Evolutionary conservation across 2,113 vertebrate species (phyloP).

Genomic region (Siniperca knerii): DNA sequence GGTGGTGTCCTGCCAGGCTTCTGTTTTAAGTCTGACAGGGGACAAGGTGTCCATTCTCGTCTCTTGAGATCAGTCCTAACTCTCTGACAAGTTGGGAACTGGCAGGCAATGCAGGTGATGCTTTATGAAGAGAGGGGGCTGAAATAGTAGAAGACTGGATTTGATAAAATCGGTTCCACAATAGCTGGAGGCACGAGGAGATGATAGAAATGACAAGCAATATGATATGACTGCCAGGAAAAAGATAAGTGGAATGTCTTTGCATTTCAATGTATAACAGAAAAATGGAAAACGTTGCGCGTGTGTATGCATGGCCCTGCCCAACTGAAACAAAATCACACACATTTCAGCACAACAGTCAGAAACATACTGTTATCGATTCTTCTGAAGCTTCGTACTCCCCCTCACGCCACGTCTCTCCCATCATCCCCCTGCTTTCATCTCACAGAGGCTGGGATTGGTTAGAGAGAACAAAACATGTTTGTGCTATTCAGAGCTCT

Average conservation of each 20-base stretch:
- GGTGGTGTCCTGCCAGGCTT: constrained; percentile 3
- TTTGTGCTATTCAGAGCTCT: constrained; percentile 55
- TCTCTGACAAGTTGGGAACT: constrained; percentile 12
- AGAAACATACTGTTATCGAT: constrained; percentile 46
- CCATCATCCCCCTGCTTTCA: constrained; percentile 65
- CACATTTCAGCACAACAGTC: neutral
- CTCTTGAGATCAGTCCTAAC: constrained; percentile 28
- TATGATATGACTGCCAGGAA: neutral
- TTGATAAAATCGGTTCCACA: constrained; percentile 44
- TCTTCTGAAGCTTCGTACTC: constrained; percentile 40
- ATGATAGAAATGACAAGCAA: constrained; percentile 26
- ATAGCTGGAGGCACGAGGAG: constrained; percentile 1
- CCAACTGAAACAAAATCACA: neutral
- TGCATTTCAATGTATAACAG: constrained; percentile 1
- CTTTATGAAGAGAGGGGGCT: constrained; percentile 9
- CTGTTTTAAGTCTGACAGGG: constrained; percentile 35
- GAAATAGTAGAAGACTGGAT: neutral
- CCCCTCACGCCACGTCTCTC: constrained; percentile 8
- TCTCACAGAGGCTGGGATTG: constrained; percentile 33
- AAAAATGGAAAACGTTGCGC: constrained; percentile 24
- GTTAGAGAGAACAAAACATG: constrained; percentile 49
- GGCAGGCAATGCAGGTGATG: constrained; percentile 8
- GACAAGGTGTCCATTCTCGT: constrained; percentile 23
- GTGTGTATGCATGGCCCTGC: neutral
- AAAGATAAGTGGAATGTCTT: constrained; percentile 5